Conservation (phyloP, 2,888 invertebrate species). For the Folsomia manolachei region DNA sequence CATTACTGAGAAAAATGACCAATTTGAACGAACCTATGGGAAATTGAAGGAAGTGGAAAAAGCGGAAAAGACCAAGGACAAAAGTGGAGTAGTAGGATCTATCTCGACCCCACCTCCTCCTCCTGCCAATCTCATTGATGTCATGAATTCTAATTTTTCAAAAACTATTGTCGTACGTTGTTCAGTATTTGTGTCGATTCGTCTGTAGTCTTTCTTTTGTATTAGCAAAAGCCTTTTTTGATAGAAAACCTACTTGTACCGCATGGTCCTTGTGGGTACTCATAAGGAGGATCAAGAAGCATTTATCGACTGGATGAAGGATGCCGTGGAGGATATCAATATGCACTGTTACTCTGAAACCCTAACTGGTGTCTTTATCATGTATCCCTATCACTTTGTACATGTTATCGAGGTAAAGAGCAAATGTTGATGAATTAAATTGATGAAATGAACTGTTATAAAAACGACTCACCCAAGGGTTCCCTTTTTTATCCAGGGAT, state of each 20-base stretch:
- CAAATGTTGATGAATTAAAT: neutral
- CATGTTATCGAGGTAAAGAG: slow-evolving; percentile 44
- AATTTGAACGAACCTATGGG: slow-evolving; percentile 12
- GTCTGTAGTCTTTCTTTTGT: too few species aligned
- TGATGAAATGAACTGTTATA: neutral
- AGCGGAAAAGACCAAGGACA: neutral
- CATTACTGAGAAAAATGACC: neutral
- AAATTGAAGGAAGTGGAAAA: slow-evolving; percentile 17
- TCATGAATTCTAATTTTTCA: slow-evolving; percentile 29
- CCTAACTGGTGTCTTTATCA: slow-evolving; percentile 39
- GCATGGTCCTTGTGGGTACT: slow-evolving; percentile 36
- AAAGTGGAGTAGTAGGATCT: neutral
- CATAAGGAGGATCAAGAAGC: slow-evolving; percentile 34
- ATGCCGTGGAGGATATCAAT: slow-evolving; percentile 39
- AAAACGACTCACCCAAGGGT: too few species aligned
- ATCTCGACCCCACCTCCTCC: neutral
- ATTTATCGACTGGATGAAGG: slow-evolving; percentile 31
- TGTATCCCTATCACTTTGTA: slow-evolving; percentile 42
- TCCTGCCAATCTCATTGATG: slow-evolving; percentile 25
- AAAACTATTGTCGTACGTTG: slow-evolving; percentile 21
- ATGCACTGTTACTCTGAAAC: slow-evolving; percentile 33
- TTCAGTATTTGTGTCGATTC: too few species aligned
- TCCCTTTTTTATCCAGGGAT: slow-evolving; percentile 31
- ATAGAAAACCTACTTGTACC: slow-evolving; percentile 41
- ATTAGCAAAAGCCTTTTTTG: too few species aligned